Percentiles rank a stretch among this genome's conserved stretches.
phyloP scores from a whole-genome alignment of 2,888 invertebrate genomes.

The Sisyra terminalis region DNA sequence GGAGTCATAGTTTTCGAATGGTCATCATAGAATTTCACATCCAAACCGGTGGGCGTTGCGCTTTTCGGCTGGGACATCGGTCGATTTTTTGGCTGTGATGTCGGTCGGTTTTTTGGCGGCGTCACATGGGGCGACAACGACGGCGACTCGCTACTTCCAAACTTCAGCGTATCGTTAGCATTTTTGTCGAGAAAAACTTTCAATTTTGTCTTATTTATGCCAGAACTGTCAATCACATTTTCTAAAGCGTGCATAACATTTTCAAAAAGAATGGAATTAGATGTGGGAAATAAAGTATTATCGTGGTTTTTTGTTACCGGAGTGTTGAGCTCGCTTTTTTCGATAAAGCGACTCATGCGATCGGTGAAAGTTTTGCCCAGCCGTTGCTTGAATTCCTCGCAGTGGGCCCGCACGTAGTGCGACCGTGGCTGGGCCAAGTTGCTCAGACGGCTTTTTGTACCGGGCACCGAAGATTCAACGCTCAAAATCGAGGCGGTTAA shows the following conservation, averaged over 20 bases:
- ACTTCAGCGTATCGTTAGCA: neutral
- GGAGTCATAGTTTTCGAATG: neutral
- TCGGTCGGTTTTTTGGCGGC: too few relatives aligned
- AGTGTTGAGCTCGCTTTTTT: neutral
- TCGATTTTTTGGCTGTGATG: too few relatives aligned
- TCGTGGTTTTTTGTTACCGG: neutral
- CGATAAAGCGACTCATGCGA: conserved; percentile 1
- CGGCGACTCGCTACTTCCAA: too few relatives aligned
- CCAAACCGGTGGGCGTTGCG: too few relatives aligned
- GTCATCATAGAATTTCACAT: too few relatives aligned
- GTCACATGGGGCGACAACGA: too few relatives aligned
- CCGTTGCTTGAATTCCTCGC: conserved; percentile 1
- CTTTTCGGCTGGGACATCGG: too few relatives aligned
- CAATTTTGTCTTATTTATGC: neutral
- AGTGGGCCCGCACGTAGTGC: conserved; percentile 1
- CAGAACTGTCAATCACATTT: neutral
- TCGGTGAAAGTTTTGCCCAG: neutral
- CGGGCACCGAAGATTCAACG: neutral
- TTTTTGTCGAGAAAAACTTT: neutral
- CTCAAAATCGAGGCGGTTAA: neutral
- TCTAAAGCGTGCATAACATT: neutral
- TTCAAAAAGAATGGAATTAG: too few relatives aligned
- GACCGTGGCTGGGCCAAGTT: neutral
- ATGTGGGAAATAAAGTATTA: neutral
- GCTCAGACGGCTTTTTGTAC: neutral